These are phyloP conservation scores for Brenthis ino DNA, from an alignment of 2,888 invertebrate species.

Conservation along the genomic window DNA sequence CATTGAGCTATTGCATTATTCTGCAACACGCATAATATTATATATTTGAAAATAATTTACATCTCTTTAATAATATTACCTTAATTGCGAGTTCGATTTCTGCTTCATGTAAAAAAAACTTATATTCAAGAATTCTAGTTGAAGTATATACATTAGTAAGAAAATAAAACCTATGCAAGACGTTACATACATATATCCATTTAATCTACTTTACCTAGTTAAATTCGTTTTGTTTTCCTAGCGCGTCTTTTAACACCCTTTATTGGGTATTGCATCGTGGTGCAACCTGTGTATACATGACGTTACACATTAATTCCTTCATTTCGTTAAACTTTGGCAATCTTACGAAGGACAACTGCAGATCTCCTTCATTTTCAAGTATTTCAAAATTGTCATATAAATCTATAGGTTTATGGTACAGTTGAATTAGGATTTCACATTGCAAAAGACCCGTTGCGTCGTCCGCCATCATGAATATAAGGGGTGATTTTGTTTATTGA, in stretches of 20 bases:
- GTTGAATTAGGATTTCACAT: too few relatives aligned
- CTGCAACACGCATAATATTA: neutral
- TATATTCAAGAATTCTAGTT: too few relatives aligned
- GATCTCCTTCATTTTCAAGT: neutral
- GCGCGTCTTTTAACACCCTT: constrained; percentile 1
- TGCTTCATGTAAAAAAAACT: too few relatives aligned
- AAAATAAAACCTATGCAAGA: neutral
- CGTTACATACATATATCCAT: neutral
- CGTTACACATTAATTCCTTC: constrained; percentile 9
- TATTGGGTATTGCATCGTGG: constrained; percentile 1
- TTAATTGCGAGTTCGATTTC: neutral
- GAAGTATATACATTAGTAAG: too few relatives aligned
- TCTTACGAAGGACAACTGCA: neutral
- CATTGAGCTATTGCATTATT: constrained; percentile 4
- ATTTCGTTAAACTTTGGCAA: constrained; percentile 16
- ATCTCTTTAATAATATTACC: neutral
- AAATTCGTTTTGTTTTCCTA: constrained; percentile 5
- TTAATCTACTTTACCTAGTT: constrained; percentile 10
- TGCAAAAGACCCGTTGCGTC: too few relatives aligned
- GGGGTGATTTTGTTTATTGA: too few relatives aligned
- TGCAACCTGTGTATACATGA: neutral
- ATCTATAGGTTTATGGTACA: neutral
- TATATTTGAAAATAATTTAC: neutral
- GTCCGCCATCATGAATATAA: too few relatives aligned
- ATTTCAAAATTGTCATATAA: constrained; percentile 1